Conservation (phyloP, 2,888 invertebrate species). For the Melinopterus prodromus region DNA sequence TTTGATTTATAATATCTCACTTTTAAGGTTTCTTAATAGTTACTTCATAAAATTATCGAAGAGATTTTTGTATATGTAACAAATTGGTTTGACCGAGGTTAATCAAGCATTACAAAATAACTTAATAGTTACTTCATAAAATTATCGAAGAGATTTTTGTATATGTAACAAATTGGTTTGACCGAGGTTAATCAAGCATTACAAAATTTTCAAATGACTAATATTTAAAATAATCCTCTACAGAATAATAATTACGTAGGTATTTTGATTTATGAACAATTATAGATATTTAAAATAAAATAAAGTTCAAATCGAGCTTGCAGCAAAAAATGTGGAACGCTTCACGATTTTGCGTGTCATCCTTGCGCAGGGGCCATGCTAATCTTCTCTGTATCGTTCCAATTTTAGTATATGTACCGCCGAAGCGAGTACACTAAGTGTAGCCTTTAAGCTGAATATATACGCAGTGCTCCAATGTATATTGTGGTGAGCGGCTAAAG, state of each 20-base stretch:
- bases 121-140: neutral
- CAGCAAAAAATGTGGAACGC: constrained; percentile 78
- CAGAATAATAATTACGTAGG: too few species aligned
- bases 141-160: neutral
- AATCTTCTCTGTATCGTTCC: constrained; percentile 94
- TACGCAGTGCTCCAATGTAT: neutral
- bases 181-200: neutral
- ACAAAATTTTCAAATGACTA: too few species aligned
- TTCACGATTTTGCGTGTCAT: constrained; percentile 94
- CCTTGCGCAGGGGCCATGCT: constrained; percentile 93
- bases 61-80: too few species aligned
- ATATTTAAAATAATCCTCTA: too few species aligned
- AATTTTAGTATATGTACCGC: constrained; percentile 87
- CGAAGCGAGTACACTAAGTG: constrained; percentile 71
- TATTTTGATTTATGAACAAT: too few species aligned
- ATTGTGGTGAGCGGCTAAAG: neutral
- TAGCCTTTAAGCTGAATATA: neutral
- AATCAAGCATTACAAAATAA: too few species aligned
- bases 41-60: too few species aligned
- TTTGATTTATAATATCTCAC: too few species aligned
- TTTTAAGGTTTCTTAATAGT: too few species aligned
- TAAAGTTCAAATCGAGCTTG: neutral
- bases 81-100: too few species aligned
- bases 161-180: neutral
- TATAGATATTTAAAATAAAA: neutral